These are phyloP conservation scores for Heliocidaris erythrogramma DNA, from an alignment of 35 echinoderm and acorn worm species.

Conservation along the genomic window DNA sequence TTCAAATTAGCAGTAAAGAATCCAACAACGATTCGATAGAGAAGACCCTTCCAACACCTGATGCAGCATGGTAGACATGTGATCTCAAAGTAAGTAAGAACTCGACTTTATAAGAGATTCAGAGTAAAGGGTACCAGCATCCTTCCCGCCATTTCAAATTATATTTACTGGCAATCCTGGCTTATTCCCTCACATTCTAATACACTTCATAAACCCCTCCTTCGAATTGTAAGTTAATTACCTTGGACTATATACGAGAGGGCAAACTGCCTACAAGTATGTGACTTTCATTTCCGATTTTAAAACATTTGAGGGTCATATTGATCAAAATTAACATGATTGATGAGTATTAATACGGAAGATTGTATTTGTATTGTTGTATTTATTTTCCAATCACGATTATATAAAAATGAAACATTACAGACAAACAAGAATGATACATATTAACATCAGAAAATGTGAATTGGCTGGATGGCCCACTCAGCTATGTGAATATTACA, in stretches of 20 bases:
- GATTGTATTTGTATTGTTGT: too few species aligned
- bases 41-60: background rate
- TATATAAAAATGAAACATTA: too few species aligned
- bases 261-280: background rate
- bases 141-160: background rate
- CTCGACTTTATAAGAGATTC: background rate
- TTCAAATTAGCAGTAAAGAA: background rate
- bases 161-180: background rate
- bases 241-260: background rate
- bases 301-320: background rate
- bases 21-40: background rate
- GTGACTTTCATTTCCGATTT: background rate
- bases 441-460: too few species aligned
- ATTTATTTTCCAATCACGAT: too few species aligned
- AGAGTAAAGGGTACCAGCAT: background rate
- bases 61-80: background rate
- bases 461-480: too few species aligned
- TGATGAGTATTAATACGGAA: too few species aligned
- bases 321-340: background rate
- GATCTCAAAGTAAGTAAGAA: background rate
- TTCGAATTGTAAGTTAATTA: background rate
- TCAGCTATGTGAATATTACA: too few species aligned
- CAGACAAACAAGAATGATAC: too few species aligned
- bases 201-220: background rate
- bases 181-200: background rate